These are phyloP conservation scores for Cynopterus brachyotis DNA, from an alignment of 2,113 vertebrate genomes.

Conservation along the genomic window DNA sequence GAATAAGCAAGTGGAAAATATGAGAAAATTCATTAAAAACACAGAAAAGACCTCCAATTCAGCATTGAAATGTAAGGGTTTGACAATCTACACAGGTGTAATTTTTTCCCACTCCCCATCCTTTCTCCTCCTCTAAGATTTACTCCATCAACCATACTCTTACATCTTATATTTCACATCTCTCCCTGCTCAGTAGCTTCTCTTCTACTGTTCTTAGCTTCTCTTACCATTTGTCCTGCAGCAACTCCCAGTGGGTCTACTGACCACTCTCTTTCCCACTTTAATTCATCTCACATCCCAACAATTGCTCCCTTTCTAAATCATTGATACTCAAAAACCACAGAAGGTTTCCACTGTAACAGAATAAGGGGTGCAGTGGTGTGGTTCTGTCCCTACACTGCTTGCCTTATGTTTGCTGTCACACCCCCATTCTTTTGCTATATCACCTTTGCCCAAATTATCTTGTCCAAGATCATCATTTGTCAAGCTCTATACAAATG, in stretches of 20 bases:
- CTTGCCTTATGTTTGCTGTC: not conserved
- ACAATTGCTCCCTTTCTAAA: not conserved
- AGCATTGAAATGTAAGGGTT: not conserved
- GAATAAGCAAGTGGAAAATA: not conserved
- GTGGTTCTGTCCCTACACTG: not conserved
- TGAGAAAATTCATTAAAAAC: slow-evolving; percentile 19
- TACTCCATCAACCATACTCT: not conserved
- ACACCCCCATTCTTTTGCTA: not conserved
- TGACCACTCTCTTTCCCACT: not conserved
- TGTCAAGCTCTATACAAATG: not conserved
- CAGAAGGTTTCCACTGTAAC: not conserved
- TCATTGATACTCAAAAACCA: not conserved
- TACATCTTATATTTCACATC: not conserved
- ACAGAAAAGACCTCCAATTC: not conserved
- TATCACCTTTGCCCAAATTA: not conserved
- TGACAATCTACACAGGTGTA: not conserved
- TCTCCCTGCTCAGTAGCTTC: not conserved
- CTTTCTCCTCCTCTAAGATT: not conserved
- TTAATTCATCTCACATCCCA: not conserved
- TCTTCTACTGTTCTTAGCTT: not conserved
- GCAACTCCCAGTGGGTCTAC: not conserved
- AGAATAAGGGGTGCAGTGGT: not conserved
- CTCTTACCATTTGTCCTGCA: not conserved
- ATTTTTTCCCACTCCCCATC: not conserved
- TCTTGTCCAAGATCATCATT: not conserved